Conservation (phyloP, 2,888 invertebrate genomes). For the Gari tellinella region DNA sequence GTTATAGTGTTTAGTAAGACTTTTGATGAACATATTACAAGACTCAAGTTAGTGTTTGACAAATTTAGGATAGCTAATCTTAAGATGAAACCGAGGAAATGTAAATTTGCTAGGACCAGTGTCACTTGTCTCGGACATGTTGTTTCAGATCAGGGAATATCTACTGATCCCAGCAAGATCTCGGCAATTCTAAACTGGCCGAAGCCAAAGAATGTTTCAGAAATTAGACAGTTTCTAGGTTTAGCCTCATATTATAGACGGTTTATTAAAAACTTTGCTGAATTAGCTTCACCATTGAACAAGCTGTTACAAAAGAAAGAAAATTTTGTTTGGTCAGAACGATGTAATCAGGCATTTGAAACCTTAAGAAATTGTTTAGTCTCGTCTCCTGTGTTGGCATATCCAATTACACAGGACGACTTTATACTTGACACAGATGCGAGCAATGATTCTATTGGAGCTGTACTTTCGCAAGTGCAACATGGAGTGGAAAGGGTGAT, state of each 20-base stretch:
- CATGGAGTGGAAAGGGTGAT: slow-evolving; percentile 18
- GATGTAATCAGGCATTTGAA: slow-evolving; percentile 38
- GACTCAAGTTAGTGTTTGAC: too few relatives aligned
- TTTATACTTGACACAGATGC: slow-evolving; percentile 54
- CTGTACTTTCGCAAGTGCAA: slow-evolving; percentile 46
- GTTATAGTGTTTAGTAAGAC: too few relatives aligned
- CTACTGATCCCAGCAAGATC: slow-evolving; percentile 8
- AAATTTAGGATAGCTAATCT: too few relatives aligned
- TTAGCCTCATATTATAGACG: slow-evolving; percentile 22
- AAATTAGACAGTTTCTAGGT: slow-evolving; percentile 17
- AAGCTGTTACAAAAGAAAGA: slow-evolving; percentile 18
- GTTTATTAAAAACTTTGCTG: slow-evolving; percentile 18
- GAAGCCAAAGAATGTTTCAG: slow-evolving; percentile 8
- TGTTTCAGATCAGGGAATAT: slow-evolving; percentile 8
- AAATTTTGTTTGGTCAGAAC: slow-evolving; percentile 11
- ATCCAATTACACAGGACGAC: slow-evolving; percentile 36
- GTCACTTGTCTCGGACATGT: slow-evolving; percentile 26
- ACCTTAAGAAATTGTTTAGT: slow-evolving; percentile 21
- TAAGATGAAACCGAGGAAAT: too few relatives aligned
- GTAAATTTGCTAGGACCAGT: too few relatives aligned
- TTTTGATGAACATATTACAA: too few relatives aligned
- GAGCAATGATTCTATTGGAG: slow-evolving; percentile 37
- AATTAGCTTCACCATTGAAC: slow-evolving; percentile 18
- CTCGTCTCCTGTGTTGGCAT: slow-evolving; percentile 40
- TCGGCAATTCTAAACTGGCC: slow-evolving; percentile 15